Conservation (phyloP, 2,113 vertebrate genomes). For the Gallinago paraguaiae region DNA sequence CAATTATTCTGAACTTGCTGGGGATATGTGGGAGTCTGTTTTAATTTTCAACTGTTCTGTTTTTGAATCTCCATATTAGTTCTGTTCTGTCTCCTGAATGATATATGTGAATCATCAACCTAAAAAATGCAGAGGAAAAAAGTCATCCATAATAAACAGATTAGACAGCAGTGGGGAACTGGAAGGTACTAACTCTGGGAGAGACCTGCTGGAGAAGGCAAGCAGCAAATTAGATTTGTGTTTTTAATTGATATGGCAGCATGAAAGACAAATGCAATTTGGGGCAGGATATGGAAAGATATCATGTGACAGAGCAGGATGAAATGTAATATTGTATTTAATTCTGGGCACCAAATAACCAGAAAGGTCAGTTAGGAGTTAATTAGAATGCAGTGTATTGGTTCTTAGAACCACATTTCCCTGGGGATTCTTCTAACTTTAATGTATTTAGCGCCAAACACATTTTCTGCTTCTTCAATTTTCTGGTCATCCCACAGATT, state of each 20-base stretch:
- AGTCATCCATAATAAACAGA: background rate
- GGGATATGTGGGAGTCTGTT: background rate
- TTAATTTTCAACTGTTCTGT: background rate
- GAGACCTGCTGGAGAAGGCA: background rate
- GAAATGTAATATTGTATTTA: background rate
- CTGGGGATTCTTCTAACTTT: background rate
- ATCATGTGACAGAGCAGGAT: background rate
- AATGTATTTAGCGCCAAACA: background rate
- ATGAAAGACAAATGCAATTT: constrained; percentile 31
- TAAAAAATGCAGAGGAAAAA: background rate
- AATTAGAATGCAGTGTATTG: background rate
- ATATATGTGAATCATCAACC: background rate
- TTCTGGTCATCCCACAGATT: background rate
- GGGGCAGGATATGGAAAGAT: background rate
- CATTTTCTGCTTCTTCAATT: background rate
- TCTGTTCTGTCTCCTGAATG: background rate
- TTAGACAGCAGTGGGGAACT: background rate
- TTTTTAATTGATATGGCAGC: constrained; percentile 14
- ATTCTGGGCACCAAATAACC: constrained; percentile 3
- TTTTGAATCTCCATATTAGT: background rate
- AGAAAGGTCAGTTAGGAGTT: background rate
- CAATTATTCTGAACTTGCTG: background rate
- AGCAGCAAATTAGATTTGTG: background rate
- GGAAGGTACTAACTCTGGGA: background rate
- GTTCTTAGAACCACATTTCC: background rate